phyloP scores from a whole-genome alignment of 92 coral and sea anemone genomes.

The Galaxea fascicularis region DNA sequence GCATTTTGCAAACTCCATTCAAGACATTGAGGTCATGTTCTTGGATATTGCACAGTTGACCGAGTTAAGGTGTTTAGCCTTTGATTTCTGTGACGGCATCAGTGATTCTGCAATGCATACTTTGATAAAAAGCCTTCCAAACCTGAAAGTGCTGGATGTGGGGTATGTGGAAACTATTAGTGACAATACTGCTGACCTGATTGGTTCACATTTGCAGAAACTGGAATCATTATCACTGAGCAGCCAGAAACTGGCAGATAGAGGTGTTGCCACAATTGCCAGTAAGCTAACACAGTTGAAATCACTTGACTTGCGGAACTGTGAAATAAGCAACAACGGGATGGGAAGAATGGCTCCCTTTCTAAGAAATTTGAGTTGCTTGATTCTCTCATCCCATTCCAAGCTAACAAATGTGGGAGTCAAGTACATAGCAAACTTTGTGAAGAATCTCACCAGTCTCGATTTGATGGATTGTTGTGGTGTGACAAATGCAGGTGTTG shows the following conservation, averaged over 20 bases:
- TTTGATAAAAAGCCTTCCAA: constrained; percentile 76
- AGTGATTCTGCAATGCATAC: constrained; percentile 77
- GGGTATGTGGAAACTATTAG: constrained; percentile 88
- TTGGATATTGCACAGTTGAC: constrained; percentile 76
- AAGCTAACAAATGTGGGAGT: constrained; percentile 86
- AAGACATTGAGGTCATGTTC: constrained; percentile 81
- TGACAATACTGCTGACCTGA: constrained; percentile 75
- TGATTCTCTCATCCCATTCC: constrained; percentile 84
- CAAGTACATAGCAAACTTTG: constrained; percentile 75
- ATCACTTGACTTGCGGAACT: constrained; percentile 88
- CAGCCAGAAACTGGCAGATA: constrained; percentile 80
- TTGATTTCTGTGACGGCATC: constrained; percentile 84
- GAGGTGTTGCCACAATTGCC: constrained; percentile 74
- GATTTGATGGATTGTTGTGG: constrained; percentile 90
- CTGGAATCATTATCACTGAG: constrained; percentile 83
- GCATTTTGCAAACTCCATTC: constrained; percentile 75
- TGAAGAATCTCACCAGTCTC: constrained; percentile 83
- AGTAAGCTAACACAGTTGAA: constrained; percentile 78
- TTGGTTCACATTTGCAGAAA: constrained; percentile 78
- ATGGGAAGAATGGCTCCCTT: constrained; percentile 73
- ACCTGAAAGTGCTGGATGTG: constrained; percentile 76
- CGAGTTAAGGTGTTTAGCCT: constrained; percentile 73
- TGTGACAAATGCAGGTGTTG: constrained; percentile 86
- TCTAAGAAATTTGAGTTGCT: constrained; percentile 71
- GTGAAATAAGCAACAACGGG: constrained; percentile 83